Conservation (phyloP, 1,140 invertebrate species). For the Dinothrombium tinctorium region DNA sequence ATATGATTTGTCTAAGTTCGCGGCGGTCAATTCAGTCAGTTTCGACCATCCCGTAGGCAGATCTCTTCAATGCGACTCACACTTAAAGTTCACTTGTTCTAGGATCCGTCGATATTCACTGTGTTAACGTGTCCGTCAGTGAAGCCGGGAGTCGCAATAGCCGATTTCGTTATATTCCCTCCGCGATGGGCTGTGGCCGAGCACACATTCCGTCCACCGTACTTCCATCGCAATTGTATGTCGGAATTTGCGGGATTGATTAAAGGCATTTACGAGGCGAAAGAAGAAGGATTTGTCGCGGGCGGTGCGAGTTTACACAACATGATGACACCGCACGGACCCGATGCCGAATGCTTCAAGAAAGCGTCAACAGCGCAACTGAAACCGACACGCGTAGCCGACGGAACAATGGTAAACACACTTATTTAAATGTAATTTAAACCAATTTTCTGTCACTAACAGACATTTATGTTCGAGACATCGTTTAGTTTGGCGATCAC, state of each 20-base stretch:
- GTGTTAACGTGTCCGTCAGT: conserved; percentile 80
- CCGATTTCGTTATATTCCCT: conserved; percentile 96
- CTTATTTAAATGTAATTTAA: not conserved
- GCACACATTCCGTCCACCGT: conserved; percentile 83
- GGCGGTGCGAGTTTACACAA: conserved; percentile 63
- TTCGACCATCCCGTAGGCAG: conserved; percentile 82
- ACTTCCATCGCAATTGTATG: conserved; percentile 97
- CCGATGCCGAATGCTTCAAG: conserved; percentile 69
- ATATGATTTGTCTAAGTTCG: conserved; percentile 75
- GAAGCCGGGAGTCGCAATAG: conserved; percentile 70
- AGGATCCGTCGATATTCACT: conserved; percentile 97
- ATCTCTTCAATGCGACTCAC: not conserved
- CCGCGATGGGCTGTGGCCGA: conserved; percentile 93
- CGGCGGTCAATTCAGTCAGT: conserved; percentile 85
- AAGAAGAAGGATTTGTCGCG: conserved; percentile 66
- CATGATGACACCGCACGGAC: conserved; percentile 95
- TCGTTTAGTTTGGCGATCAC: conserved; percentile 69
- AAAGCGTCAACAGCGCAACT: conserved; percentile 45
- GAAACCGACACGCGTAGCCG: conserved; percentile 53
- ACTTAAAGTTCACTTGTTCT: conserved; percentile 9
- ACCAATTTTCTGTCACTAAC: conserved; percentile 19
- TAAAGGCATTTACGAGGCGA: conserved; percentile 78
- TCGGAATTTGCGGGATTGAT: conserved; percentile 98
- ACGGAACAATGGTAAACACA: conserved; percentile 54
- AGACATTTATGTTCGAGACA: conserved; percentile 97